A percentile compares a stretch with the other conserved stretches of the same genome.
Conservation (phyloP, 2,797 vertebrate species). For the Poecilia gillii region DNA sequence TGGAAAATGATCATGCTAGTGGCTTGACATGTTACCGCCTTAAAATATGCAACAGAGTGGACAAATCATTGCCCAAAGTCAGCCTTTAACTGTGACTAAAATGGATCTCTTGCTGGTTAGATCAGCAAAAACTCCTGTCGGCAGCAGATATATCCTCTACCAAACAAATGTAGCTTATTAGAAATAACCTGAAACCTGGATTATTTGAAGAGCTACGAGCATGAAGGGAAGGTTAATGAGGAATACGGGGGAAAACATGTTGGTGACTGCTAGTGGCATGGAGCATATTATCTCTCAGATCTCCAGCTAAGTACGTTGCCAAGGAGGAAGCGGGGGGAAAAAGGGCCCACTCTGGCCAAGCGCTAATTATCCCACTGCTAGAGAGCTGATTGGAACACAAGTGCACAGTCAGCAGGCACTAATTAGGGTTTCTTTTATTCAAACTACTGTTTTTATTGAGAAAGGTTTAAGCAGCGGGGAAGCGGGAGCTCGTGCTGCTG, state of each 20-base stretch:
- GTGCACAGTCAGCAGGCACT: constrained; percentile 79
- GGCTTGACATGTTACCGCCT: constrained; percentile 5
- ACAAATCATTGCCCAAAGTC: constrained; percentile 36
- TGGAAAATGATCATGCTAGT: not conserved
- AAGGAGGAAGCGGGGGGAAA: constrained; percentile 49
- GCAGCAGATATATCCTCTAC: constrained; percentile 49
- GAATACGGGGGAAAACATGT: constrained; percentile 65
- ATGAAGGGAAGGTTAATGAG: constrained; percentile 76
- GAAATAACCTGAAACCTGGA: constrained; percentile 70
- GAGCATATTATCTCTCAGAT: constrained; percentile 69
- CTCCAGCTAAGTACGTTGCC: constrained; percentile 68
- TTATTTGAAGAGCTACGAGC: constrained; percentile 61
- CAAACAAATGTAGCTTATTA: constrained; percentile 64
- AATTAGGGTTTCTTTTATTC: constrained; percentile 78
- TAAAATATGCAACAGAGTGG: constrained; percentile 38
- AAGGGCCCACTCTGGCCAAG: constrained; percentile 64
- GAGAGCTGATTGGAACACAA: constrained; percentile 71
- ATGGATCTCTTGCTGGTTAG: constrained; percentile 44
- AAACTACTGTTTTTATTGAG: constrained; percentile 78
- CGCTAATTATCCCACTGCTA: constrained; percentile 76
- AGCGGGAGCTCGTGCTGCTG: constrained; percentile 61
- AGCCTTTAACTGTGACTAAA: constrained; percentile 27
- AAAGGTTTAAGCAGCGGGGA: constrained; percentile 67
- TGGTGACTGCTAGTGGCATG: constrained; percentile 61
- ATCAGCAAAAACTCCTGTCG: constrained; percentile 33